A percentile compares a stretch with the other conserved stretches of the same genome.
These are phyloP conservation scores for Calyptomena viridis DNA, from an alignment of 2,113 vertebrate genomes.

Conservation along the genomic window DNA sequence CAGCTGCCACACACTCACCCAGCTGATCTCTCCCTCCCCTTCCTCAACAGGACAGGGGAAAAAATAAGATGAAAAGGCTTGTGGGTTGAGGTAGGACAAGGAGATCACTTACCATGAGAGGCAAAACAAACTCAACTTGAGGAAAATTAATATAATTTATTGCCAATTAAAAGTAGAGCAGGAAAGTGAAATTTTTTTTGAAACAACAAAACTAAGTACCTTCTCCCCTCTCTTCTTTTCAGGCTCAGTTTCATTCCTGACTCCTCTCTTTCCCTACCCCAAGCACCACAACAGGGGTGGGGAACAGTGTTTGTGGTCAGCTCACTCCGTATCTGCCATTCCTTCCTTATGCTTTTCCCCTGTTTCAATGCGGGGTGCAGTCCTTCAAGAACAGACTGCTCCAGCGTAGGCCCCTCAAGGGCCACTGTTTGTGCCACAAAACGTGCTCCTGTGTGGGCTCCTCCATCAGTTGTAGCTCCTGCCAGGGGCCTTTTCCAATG, in stretches of 20 bases:
- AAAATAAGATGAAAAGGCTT: neutral
- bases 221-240: neutral
- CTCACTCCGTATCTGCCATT: neutral
- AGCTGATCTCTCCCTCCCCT: neutral
- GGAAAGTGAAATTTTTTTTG: neutral
- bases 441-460: neutral
- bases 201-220: neutral
- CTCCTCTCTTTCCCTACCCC: neutral
- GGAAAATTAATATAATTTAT: neutral
- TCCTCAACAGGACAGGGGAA: neutral
- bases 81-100: neutral
- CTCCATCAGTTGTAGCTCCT: neutral
- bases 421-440: neutral
- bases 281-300: neutral
- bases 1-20: neutral
- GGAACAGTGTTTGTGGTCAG: neutral
- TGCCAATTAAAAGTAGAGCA: neutral
- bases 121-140: neutral
- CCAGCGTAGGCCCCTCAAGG: neutral
- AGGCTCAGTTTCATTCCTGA: neutral
- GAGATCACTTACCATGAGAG: neutral
- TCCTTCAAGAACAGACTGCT: neutral
- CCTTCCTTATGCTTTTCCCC: neutral
- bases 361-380: neutral
- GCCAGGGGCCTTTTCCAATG: neutral